Evolutionary conservation across 2,113 vertebrate genomes (phyloP).

Genomic region (Pituophis catenifer): DNA sequence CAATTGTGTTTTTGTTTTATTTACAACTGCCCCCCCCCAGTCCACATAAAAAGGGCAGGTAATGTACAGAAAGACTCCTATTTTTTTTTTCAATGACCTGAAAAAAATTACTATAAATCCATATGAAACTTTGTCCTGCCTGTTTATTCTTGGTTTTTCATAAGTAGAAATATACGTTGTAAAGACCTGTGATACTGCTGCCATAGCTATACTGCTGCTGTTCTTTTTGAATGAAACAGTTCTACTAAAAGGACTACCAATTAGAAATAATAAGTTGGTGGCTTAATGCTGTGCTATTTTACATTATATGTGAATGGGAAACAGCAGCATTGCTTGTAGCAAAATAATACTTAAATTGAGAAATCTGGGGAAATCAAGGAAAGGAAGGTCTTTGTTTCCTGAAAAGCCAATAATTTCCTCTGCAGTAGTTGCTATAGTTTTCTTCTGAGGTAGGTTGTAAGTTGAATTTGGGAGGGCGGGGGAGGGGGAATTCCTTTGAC

Average conservation of each 20-base stretch:
- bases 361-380: not conserved
- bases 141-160: not conserved
- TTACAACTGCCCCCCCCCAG: not conserved
- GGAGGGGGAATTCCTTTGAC: not conserved
- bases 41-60: not conserved
- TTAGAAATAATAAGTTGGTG: not conserved
- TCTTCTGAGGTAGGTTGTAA: not conserved
- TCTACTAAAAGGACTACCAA: not conserved
- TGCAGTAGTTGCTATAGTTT: not conserved
- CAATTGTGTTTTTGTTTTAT: not conserved
- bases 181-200: not conserved
- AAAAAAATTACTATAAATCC: constrained; percentile 5
- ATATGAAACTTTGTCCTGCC: not conserved
- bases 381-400: not conserved
- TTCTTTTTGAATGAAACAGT: not conserved
- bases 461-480: not conserved
- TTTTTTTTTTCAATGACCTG: constrained; percentile 11
- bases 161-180: not conserved
- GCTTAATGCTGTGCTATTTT: not conserved
- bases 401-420: not conserved
- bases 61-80: not conserved
- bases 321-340: not conserved
- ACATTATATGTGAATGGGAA: not conserved
- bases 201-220: not conserved
- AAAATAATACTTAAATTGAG: not conserved